These are phyloP conservation scores for Ectropis crepuscularia DNA, from an alignment of 2,888 invertebrate species.

Conservation along the genomic window DNA sequence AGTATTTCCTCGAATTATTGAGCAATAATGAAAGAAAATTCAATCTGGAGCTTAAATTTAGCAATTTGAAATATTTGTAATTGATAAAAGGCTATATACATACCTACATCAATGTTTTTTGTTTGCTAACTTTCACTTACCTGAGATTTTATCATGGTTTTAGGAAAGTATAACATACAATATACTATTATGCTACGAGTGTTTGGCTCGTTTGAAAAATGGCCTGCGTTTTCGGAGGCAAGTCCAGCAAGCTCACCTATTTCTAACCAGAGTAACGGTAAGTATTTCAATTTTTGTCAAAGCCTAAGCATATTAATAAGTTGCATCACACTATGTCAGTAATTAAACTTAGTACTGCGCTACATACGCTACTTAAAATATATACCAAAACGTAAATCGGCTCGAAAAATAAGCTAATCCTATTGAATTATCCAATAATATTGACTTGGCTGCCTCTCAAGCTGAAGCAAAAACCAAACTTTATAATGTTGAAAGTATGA, in stretches of 20 bases:
- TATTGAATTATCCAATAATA: no score
- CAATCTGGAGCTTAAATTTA: not conserved
- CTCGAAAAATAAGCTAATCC: no score
- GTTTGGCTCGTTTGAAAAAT: slow-evolving; percentile 49
- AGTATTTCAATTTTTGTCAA: slow-evolving; percentile 31
- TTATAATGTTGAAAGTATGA: no score
- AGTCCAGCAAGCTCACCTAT: slow-evolving; percentile 51
- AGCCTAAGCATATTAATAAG: no score
- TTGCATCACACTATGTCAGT: no score
- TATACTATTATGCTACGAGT: slow-evolving; percentile 62
- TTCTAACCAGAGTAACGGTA: slow-evolving; percentile 51
- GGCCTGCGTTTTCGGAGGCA: slow-evolving; percentile 51
- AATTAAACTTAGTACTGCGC: no score
- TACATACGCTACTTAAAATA: no score
- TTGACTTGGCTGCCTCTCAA: no score
- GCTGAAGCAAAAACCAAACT: no score
- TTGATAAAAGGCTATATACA: no score
- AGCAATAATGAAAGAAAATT: not conserved
- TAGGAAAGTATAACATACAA: not conserved
- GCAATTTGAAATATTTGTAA: no score
- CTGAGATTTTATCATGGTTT: not conserved
- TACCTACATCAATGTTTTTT: not conserved
- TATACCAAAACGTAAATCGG: no score
- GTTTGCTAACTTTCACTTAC: slow-evolving; percentile 1
- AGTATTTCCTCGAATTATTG: slow-evolving; percentile 29